Conservation (phyloP, 2,888 invertebrate genomes). For the Torymus aiolomorphi region DNA sequence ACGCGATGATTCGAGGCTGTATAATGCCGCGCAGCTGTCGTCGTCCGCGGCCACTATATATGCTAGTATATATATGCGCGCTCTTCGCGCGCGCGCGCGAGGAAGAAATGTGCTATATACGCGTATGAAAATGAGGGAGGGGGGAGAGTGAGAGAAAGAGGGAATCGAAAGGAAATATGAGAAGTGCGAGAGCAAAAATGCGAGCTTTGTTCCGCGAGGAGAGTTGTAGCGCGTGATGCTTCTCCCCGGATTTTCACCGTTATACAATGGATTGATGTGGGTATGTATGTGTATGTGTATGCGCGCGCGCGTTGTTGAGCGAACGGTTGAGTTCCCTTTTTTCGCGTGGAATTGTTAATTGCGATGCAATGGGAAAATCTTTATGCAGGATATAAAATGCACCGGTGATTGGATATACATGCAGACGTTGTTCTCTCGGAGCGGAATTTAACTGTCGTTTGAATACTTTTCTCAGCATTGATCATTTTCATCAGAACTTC, state of each 20-base stretch:
- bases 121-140: conserved; percentile 11
- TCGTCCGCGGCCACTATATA: no score
- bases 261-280: no score
- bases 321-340: not conserved
- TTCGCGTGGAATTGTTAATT: not conserved
- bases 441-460: no score
- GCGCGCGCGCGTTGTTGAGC: conserved; percentile 10
- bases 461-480: no score
- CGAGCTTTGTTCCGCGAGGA: conserved; percentile 31
- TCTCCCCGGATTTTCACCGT: no score
- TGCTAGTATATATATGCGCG: conserved; percentile 26
- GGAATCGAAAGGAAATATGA: conserved; percentile 50
- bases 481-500: no score
- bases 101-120: no score
- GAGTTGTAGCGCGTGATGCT: no score
- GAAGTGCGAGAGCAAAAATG: conserved; percentile 49
- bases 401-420: no score
- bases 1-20: not conserved
- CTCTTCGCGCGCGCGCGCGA: conserved; percentile 19
- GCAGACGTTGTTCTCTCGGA: no score
- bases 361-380: not conserved
- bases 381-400: no score
- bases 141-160: not conserved
- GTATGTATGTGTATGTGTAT: not conserved
- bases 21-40: conserved; percentile 48